Percentiles rank a stretch among this genome's conserved stretches.
phyloP scores from a whole-genome alignment of 2,113 vertebrate genomes.

The Tautogolabrus adspersus region DNA sequence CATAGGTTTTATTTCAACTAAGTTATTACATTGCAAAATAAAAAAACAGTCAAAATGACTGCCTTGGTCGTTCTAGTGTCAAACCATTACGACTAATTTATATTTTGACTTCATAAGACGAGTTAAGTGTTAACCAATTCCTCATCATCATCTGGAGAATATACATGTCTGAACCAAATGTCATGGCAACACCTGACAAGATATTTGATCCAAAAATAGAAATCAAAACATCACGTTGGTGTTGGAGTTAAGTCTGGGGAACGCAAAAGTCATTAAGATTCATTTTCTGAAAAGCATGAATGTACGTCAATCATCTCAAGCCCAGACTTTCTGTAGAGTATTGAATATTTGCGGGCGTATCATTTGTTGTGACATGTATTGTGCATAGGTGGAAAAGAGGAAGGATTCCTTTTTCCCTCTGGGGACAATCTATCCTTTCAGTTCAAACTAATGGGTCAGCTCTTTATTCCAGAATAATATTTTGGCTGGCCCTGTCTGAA shows the following conservation, averaged over 20 bases:
- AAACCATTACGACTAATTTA: too few species aligned
- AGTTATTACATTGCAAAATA: too few species aligned
- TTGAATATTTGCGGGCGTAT: slow-evolving; percentile 45
- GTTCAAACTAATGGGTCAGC: slow-evolving; percentile 69
- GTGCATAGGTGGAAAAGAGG: slow-evolving; percentile 54
- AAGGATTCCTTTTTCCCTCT: slow-evolving; percentile 38
- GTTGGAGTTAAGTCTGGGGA: background rate
- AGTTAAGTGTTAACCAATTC: background rate
- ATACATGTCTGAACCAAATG: background rate
- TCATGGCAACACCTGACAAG: background rate
- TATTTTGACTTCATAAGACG: too few species aligned
- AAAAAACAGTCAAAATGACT: too few species aligned
- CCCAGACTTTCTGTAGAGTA: background rate
- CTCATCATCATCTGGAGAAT: background rate
- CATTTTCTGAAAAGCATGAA: background rate
- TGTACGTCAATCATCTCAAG: background rate
- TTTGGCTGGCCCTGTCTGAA: slow-evolving; percentile 50
- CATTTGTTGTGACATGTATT: slow-evolving; percentile 59
- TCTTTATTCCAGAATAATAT: slow-evolving; percentile 55
- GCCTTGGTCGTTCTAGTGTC: too few species aligned
- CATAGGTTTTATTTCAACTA: too few species aligned
- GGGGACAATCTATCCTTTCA: slow-evolving; percentile 44
- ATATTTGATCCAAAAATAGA: background rate
- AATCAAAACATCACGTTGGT: background rate
- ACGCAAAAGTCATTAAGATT: background rate